Percentiles rank a stretch among this genome's conserved stretches.
These are phyloP conservation scores for Phengaris arion DNA, from an alignment of 2,888 invertebrate genomes.

Conservation along the genomic window DNA sequence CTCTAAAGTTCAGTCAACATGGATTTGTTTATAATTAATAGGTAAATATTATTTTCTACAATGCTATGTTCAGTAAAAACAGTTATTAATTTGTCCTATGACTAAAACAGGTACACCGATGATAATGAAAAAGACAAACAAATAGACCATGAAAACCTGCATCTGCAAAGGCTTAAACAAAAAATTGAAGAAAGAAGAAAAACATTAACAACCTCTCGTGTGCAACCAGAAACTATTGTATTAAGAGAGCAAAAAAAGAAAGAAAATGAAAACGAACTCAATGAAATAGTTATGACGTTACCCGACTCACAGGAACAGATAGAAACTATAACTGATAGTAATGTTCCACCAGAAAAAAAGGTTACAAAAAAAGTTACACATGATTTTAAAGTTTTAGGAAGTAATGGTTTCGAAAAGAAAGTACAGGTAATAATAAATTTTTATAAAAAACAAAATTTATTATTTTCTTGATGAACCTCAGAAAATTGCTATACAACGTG, in stretches of 20 bases:
- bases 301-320: constrained; percentile 21
- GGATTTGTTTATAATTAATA: constrained; percentile 86
- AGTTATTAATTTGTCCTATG: constrained; percentile 14
- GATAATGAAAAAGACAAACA: constrained; percentile 56
- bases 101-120: constrained; percentile 65
- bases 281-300: constrained; percentile 11
- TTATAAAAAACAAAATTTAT: not conserved
- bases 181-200: constrained; percentile 80
- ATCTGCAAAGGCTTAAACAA: constrained; percentile 79
- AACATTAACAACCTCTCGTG: constrained; percentile 40
- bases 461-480: not conserved
- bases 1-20: constrained; percentile 52
- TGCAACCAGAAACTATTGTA: constrained; percentile 35
- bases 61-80: not conserved
- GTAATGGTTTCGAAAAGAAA: constrained; percentile 79
- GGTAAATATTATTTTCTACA: constrained; percentile 65
- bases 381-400: constrained; percentile 85
- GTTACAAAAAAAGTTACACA: constrained; percentile 39
- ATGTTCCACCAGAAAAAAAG: constrained; percentile 13
- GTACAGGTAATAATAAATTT: constrained; percentile 58
- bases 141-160: constrained; percentile 73
- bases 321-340: constrained; percentile 7
- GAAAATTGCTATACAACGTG: not conserved
- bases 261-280: constrained; percentile 31
- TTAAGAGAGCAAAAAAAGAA: constrained; percentile 32